Evolutionary conservation across 53 echinoderm and acorn worm species (phyloP).

Genomic region (Antedon mediterranea): DNA sequence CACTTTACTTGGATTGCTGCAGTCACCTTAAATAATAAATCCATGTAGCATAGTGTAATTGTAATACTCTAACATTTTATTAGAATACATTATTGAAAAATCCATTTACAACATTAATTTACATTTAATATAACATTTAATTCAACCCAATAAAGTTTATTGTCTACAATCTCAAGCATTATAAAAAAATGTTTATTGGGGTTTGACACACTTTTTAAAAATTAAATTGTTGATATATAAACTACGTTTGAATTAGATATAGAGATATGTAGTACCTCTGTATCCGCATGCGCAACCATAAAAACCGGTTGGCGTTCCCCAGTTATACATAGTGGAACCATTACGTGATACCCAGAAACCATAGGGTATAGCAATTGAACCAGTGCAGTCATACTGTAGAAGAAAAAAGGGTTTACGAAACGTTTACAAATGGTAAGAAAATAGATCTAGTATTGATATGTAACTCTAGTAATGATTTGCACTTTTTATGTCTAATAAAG

Average conservation of each 20-base stretch:
- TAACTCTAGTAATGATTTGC: no score
- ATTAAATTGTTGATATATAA: background rate
- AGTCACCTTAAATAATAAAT: background rate
- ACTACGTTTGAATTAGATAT: background rate
- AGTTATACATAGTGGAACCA: background rate
- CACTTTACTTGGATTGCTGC: background rate
- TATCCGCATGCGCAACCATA: slow-evolving; percentile 6
- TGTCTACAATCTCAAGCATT: no score
- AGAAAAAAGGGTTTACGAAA: no score
- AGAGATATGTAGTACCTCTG: background rate
- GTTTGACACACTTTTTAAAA: no score
- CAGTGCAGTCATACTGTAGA: no score
- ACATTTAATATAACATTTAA: background rate
- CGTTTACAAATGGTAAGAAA: no score
- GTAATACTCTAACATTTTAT: background rate
- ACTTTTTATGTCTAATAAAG: no score
- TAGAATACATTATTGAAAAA: background rate
- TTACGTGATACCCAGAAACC: slow-evolving; percentile 11
- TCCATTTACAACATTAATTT: background rate
- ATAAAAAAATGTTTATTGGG: no score
- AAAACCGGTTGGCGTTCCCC: slow-evolving; percentile 9
- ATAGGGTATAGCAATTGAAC: no score
- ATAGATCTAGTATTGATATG: no score
- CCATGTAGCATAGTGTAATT: no score
- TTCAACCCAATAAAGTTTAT: no score